A percentile compares a stretch with the other conserved stretches of the same genome.
Conservation (phyloP, 2,113 vertebrate genomes). For the Alaudala cheleensis region DNA sequence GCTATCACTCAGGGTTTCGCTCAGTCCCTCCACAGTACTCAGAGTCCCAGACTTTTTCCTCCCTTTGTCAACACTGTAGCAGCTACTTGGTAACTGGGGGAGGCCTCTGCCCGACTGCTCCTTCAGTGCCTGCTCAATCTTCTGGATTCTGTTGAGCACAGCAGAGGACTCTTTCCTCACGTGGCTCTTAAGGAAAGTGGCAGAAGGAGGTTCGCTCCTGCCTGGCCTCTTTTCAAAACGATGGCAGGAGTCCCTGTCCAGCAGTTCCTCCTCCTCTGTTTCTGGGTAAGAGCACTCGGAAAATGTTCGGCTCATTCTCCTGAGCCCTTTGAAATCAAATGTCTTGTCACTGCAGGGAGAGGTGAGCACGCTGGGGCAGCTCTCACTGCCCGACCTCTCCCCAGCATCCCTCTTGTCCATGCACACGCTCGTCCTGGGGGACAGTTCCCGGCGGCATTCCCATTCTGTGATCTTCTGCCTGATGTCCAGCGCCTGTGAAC, state of each 20-base stretch:
- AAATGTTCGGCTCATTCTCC: constrained; percentile 95
- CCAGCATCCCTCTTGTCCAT: constrained; percentile 86
- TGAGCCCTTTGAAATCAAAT: constrained; percentile 91
- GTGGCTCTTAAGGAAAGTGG: constrained; percentile 80
- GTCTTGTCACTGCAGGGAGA: constrained; percentile 94
- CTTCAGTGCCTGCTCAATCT: constrained; percentile 94
- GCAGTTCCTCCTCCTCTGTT: constrained; percentile 90
- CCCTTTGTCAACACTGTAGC: constrained; percentile 87
- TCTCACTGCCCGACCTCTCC: constrained; percentile 84
- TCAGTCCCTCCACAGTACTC: constrained; percentile 74
- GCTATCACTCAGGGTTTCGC: constrained; percentile 74
- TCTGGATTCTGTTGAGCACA: constrained; percentile 95
- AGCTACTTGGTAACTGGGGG: constrained; percentile 93
- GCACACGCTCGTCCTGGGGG: constrained; percentile 85
- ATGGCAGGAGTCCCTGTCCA: constrained; percentile 82
- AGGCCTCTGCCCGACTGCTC: constrained; percentile 88
- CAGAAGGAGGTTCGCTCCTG: constrained; percentile 77
- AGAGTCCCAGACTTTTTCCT: constrained; percentile 83
- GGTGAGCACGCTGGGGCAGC: constrained; percentile 87
- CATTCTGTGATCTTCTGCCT: constrained; percentile 97
- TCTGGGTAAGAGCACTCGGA: constrained; percentile 94
- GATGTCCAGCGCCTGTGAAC: constrained; percentile 82
- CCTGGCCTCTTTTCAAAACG: constrained; percentile 85
- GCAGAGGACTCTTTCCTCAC: constrained; percentile 90
- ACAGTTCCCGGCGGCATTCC: constrained; percentile 86